These are phyloP conservation scores for Peromyscus attwateri DNA, from an alignment of 2,797 vertebrate species.

Conservation along the genomic window DNA sequence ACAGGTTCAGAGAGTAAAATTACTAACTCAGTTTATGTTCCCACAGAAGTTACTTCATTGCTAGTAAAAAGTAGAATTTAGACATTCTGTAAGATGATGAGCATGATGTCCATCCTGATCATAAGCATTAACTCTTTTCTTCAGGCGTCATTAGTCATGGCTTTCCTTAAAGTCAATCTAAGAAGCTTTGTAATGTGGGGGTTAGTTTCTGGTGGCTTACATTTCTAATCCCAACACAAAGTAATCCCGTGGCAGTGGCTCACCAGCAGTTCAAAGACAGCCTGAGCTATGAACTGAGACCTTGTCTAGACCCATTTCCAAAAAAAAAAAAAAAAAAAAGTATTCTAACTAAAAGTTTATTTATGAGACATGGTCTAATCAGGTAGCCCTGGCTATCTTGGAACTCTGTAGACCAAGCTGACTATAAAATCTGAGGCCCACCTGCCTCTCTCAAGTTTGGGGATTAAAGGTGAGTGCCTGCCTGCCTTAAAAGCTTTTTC, in stretches of 20 bases:
- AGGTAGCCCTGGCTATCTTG: neutral
- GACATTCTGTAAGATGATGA: neutral
- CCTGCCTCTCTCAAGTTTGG: neutral
- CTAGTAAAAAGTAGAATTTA: neutral
- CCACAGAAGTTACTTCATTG: neutral
- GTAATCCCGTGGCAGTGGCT: neutral
- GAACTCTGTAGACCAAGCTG: neutral
- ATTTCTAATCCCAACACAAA: neutral
- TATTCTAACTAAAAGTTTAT: neutral
- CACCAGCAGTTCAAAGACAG: neutral
- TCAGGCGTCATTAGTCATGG: neutral
- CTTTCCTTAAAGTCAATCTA: neutral
- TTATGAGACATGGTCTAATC: neutral
- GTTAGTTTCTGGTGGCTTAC: neutral
- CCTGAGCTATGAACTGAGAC: neutral
- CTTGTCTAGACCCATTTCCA: neutral
- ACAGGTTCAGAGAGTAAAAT: neutral
- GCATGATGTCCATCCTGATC: neutral
- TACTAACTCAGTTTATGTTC: neutral
- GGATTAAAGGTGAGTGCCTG: neutral
- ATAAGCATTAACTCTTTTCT: neutral
- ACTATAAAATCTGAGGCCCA: neutral
- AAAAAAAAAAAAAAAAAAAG: neutral
- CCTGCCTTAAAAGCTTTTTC: neutral
- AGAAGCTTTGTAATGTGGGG: neutral